These are phyloP conservation scores for Scatophagus argus DNA, from an alignment of 2,113 vertebrate genomes.

Conservation along the genomic window DNA sequence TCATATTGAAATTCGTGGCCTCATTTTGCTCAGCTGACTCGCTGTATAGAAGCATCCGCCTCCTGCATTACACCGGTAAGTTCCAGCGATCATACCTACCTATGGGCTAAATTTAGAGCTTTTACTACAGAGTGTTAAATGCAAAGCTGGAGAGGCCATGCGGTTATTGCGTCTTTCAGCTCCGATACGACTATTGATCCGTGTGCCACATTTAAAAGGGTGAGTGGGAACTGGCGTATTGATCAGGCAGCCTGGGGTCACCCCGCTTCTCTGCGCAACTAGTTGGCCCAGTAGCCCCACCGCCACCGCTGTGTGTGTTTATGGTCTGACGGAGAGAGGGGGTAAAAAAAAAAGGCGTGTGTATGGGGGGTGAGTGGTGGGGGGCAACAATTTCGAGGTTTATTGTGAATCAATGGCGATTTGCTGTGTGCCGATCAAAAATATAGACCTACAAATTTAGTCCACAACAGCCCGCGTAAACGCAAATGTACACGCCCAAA, in stretches of 20 bases:
- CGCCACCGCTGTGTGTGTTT: constrained; percentile 34
- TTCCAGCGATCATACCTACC: constrained; percentile 21
- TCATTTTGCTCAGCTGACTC: not conserved
- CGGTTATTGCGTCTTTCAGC: constrained; percentile 81
- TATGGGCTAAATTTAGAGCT: constrained; percentile 68
- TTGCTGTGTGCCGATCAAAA: constrained; percentile 62
- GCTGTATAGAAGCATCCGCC: not conserved
- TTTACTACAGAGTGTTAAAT: constrained; percentile 69
- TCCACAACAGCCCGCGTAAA: constrained; percentile 38
- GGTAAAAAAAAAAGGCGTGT: constrained; percentile 7
- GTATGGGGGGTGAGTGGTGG: not conserved
- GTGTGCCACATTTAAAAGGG: constrained; percentile 81
- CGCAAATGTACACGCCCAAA: constrained; percentile 10
- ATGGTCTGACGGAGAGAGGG: constrained; percentile 9
- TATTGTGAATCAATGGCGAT: constrained; percentile 68
- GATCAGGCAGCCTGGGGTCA: constrained; percentile 84
- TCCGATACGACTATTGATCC: constrained; percentile 83
- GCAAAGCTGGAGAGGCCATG: constrained; percentile 73
- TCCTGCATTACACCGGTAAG: not conserved
- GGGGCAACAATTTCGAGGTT: constrained; percentile 56
- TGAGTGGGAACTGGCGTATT: constrained; percentile 82
- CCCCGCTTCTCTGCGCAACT: constrained; percentile 70
- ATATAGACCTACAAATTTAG: constrained; percentile 51
- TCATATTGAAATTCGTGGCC: not conserved
- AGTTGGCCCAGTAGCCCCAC: constrained; percentile 59